A percentile compares a stretch with the other conserved stretches of the same genome.
These are phyloP conservation scores for Spheniscus humboldti DNA, from an alignment of 2,797 vertebrate species.

Conservation along the genomic window DNA sequence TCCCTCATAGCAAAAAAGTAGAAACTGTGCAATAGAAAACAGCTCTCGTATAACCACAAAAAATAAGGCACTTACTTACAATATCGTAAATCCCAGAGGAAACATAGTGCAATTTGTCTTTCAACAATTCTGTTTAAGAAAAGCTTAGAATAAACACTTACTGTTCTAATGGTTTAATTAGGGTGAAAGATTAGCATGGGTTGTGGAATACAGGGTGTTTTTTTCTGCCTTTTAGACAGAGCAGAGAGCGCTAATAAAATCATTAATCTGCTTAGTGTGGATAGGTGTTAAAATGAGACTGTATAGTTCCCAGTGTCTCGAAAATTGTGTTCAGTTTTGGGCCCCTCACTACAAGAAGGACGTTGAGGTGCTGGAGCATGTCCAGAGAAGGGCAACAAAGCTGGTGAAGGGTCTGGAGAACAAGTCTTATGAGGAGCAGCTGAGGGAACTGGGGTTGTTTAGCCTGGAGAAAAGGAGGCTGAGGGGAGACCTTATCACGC, in stretches of 20 bases:
- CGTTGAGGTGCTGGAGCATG: neutral
- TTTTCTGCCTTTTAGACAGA: neutral
- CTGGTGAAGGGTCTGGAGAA: neutral
- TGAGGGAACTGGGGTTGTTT: neutral
- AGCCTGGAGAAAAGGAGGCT: neutral
- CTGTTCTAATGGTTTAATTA: neutral
- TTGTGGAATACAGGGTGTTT: neutral
- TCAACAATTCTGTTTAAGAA: neutral
- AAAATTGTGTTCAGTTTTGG: neutral
- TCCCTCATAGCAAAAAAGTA: neutral
- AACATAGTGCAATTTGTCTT: neutral
- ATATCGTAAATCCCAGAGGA: neutral
- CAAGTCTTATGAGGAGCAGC: fast-evolving
- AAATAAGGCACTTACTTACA: neutral
- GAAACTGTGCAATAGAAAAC: neutral
- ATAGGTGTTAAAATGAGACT: neutral
- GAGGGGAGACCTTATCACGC: neutral
- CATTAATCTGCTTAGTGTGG: neutral
- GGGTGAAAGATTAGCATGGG: neutral
- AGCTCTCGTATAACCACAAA: neutral
- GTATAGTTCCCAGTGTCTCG: neutral
- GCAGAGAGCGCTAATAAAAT: neutral
- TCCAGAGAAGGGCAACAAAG: neutral
- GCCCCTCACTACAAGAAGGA: neutral
- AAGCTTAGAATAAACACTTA: neutral